Evolutionary conservation across 2,797 vertebrate species (phyloP).

Genomic region (Scolopax rusticola): DNA sequence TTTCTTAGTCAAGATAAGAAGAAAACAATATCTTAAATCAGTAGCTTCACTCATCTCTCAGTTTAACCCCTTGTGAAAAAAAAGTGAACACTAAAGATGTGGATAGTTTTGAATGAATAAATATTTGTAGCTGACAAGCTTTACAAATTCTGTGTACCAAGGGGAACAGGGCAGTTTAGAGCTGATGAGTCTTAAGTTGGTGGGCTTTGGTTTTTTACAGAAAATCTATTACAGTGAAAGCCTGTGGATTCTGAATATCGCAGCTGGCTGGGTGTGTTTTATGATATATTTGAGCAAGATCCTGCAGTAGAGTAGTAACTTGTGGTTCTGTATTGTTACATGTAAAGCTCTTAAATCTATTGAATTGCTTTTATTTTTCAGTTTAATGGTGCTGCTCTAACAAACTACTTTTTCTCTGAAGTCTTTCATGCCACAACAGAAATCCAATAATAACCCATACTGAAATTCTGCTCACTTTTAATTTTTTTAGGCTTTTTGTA

Average conservation of each 20-base stretch:
- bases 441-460: background rate
- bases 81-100: accelerated
- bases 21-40: background rate
- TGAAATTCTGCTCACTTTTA: background rate
- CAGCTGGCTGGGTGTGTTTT: background rate
- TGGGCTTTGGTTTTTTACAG: background rate
- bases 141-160: background rate
- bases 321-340: background rate
- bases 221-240: background rate
- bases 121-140: background rate
- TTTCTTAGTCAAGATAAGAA: background rate
- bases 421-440: background rate
- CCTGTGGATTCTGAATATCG: background rate
- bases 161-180: background rate
- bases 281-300: background rate
- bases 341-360: background rate
- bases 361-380: slow-evolving; percentile 15
- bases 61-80: background rate
- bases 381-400: background rate
- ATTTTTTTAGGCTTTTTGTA: background rate
- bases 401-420: background rate
- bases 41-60: background rate
- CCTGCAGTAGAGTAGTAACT: background rate
- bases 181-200: background rate
- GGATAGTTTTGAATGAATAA: background rate